Conservation (phyloP, 2,888 invertebrate genomes). For the Cerastoderma edule region DNA sequence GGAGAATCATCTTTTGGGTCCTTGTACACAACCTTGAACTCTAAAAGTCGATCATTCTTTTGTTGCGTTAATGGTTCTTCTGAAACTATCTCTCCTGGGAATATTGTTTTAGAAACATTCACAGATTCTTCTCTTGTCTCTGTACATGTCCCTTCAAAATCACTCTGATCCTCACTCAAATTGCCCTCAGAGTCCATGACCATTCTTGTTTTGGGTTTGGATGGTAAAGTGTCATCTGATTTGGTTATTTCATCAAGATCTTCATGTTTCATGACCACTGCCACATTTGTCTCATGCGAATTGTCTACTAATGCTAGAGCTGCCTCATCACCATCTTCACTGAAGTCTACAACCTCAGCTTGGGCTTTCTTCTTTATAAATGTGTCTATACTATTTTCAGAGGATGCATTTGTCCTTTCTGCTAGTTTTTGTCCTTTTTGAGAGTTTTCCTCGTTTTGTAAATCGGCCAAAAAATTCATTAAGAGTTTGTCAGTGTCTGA, state of each 20-base stretch:
- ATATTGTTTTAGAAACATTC: slow-evolving; percentile 35
- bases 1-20: slow-evolving; percentile 1
- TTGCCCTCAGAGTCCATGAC: slow-evolving; percentile 48
- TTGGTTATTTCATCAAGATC: slow-evolving; percentile 28
- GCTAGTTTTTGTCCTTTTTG: neutral
- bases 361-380: slow-evolving; percentile 35
- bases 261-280: slow-evolving; percentile 39
- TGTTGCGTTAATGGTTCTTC: slow-evolving; percentile 15
- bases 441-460: slow-evolving; percentile 50
- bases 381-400: slow-evolving; percentile 32
- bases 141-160: neutral
- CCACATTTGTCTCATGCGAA: slow-evolving; percentile 31
- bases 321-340: slow-evolving; percentile 26
- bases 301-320: slow-evolving; percentile 35
- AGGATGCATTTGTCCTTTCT: neutral
- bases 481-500: slow-evolving; percentile 50
- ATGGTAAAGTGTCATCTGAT: slow-evolving; percentile 8
- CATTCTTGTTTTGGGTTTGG: slow-evolving; percentile 23
- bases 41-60: slow-evolving; percentile 45
- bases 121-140: slow-evolving; percentile 1
- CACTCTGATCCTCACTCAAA: slow-evolving; percentile 2
- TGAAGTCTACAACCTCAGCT: slow-evolving; percentile 9
- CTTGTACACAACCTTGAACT: slow-evolving; percentile 58
- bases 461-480: slow-evolving; percentile 51
- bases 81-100: slow-evolving; percentile 67